Evolutionary conservation across 2,113 vertebrate species (phyloP).

Genomic region (Pituophis catenifer): DNA sequence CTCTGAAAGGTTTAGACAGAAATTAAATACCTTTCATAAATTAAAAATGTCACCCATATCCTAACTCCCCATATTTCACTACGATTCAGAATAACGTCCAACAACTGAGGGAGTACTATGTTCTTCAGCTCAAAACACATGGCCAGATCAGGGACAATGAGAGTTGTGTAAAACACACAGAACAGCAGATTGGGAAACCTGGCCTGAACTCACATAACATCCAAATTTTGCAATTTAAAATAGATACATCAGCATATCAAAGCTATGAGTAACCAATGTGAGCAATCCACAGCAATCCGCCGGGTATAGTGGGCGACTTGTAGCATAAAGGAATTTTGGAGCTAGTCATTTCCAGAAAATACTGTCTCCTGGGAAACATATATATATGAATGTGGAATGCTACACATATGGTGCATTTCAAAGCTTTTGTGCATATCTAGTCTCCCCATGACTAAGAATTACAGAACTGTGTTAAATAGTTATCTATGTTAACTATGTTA

Average conservation of each 20-base stretch:
- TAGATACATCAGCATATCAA: constrained; percentile 1
- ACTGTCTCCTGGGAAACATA: constrained; percentile 11
- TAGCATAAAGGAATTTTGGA: constrained; percentile 3
- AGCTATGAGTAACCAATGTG: not conserved
- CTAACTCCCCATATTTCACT: not conserved
- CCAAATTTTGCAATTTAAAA: not conserved
- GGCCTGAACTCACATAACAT: not conserved
- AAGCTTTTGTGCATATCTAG: not conserved
- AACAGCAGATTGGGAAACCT: not conserved
- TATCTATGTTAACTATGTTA: not conserved
- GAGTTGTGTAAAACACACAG: not conserved
- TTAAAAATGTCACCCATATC: not conserved
- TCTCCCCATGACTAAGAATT: not conserved
- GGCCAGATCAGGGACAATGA: not conserved
- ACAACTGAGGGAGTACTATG: not conserved
- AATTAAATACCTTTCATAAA: not conserved
- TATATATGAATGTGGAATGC: not conserved
- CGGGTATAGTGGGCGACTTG: not conserved
- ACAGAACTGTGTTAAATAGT: not conserved
- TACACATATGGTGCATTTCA: not conserved
- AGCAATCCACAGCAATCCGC: not conserved
- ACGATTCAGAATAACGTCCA: not conserved
- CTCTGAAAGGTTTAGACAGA: not conserved
- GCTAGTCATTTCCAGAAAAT: not conserved
- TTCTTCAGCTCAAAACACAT: not conserved